Conservation (phyloP, 2,888 invertebrate species). For the Apamea crenata region DNA sequence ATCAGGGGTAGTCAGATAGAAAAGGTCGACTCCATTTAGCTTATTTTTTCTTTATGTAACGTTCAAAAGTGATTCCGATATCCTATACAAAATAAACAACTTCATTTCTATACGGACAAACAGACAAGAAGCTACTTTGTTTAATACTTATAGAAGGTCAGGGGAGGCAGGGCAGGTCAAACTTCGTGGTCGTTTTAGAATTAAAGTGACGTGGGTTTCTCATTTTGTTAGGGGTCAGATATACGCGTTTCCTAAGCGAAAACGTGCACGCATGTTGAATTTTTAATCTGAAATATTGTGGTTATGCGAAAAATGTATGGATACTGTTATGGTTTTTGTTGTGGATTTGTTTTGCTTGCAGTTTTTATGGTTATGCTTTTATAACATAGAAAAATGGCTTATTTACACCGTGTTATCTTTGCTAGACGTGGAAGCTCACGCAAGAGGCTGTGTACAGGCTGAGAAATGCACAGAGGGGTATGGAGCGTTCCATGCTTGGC, state of each 20-base stretch:
- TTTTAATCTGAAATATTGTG: slow-evolving; percentile 62
- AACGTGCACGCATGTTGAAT: slow-evolving; percentile 63
- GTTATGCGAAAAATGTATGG: slow-evolving; percentile 36
- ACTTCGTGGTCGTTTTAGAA: slow-evolving; percentile 58
- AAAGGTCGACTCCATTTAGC: background rate
- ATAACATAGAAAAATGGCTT: background rate
- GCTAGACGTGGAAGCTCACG: background rate
- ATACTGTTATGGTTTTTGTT: slow-evolving; percentile 11
- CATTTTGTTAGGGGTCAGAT: slow-evolving; percentile 67
- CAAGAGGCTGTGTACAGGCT: background rate
- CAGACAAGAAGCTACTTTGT: background rate
- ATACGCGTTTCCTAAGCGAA: slow-evolving; percentile 60
- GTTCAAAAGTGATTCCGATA: background rate
- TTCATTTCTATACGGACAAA: background rate
- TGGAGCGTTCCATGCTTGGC: background rate
- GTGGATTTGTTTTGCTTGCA: background rate
- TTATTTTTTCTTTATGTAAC: background rate
- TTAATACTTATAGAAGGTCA: background rate
- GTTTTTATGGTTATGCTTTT: background rate
- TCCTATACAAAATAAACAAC: background rate
- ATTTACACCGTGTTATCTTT: background rate
- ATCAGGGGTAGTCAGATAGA: background rate
- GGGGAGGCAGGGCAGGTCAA: slow-evolving; percentile 41
- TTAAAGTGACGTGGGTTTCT: slow-evolving; percentile 72
- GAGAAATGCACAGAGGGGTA: background rate